These are phyloP conservation scores for Endomychus coccineus DNA, from an alignment of 2,888 invertebrate species.

Conservation along the genomic window DNA sequence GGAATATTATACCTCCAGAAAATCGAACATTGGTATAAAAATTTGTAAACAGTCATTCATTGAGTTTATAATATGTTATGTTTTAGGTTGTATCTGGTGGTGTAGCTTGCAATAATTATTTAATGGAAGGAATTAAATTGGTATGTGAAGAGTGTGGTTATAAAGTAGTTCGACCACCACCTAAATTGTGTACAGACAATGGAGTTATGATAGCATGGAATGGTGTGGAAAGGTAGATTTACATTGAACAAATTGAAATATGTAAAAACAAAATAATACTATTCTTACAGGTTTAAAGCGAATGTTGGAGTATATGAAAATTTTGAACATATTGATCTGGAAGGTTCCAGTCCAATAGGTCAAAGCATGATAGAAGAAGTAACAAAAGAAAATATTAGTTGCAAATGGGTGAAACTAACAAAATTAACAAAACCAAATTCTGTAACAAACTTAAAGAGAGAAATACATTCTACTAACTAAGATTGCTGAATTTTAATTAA, in stretches of 20 bases:
- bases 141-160: conserved; percentile 61
- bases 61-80: conserved; percentile 4
- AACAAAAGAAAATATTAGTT: conserved; percentile 48
- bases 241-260: conserved; percentile 1
- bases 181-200: conserved; percentile 90
- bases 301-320: conserved; percentile 42
- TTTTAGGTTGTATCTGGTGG: conserved; percentile 85
- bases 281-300: conserved; percentile 33
- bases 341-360: conserved; percentile 58
- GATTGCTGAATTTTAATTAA: conserved; percentile 12
- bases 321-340: conserved; percentile 53
- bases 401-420: conserved; percentile 44
- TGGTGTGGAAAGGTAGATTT: conserved; percentile 69
- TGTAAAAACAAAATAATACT: conserved; percentile 2
- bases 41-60: neutral
- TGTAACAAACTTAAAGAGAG: neutral
- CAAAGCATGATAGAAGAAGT: conserved; percentile 53
- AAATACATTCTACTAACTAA: conserved; percentile 7
- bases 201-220: conserved; percentile 99
- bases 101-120: conserved; percentile 86
- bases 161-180: conserved; percentile 67
- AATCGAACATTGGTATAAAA: conserved; percentile 51
- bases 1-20: conserved; percentile 53
- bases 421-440: conserved; percentile 33
- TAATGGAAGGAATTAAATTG: conserved; percentile 60